Evolutionary conservation across 2,113 vertebrate species (phyloP).

Genomic region (Uropsilus gracilis): DNA sequence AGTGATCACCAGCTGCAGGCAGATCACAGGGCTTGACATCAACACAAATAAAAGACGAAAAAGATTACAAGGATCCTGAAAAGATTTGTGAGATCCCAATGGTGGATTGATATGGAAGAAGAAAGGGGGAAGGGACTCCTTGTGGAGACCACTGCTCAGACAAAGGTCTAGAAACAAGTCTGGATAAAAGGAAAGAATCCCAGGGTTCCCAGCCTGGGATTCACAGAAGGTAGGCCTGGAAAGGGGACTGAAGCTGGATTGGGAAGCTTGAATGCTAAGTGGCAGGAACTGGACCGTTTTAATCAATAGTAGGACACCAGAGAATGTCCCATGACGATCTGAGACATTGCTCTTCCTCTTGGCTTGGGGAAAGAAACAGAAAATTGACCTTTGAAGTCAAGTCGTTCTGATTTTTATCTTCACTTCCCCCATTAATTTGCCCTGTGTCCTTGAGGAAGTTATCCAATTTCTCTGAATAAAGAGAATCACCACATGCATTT

Average conservation of each 20-base stretch:
- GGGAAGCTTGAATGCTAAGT: background rate
- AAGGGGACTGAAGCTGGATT: background rate
- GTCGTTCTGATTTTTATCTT: background rate
- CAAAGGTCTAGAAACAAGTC: background rate
- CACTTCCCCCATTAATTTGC: background rate
- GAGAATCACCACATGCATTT: background rate
- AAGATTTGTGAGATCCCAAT: background rate
- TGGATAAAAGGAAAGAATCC: background rate
- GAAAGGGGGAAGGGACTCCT: background rate
- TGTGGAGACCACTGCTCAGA: background rate
- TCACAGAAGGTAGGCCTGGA: background rate
- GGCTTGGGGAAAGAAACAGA: background rate
- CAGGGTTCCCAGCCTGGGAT: background rate
- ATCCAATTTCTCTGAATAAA: background rate
- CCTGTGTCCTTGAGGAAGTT: background rate
- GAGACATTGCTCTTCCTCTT: background rate
- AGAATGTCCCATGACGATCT: background rate
- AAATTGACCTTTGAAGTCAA: background rate
- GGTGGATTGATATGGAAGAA: background rate
- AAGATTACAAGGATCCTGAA: background rate
- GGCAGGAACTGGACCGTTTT: fast-evolving
- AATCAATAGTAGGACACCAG: background rate
- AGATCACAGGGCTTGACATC: fast-evolving
- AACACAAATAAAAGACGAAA: background rate
- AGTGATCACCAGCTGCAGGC: background rate